Conservation (phyloP, 2,888 invertebrate species). For the Ichneumon xanthorius region DNA sequence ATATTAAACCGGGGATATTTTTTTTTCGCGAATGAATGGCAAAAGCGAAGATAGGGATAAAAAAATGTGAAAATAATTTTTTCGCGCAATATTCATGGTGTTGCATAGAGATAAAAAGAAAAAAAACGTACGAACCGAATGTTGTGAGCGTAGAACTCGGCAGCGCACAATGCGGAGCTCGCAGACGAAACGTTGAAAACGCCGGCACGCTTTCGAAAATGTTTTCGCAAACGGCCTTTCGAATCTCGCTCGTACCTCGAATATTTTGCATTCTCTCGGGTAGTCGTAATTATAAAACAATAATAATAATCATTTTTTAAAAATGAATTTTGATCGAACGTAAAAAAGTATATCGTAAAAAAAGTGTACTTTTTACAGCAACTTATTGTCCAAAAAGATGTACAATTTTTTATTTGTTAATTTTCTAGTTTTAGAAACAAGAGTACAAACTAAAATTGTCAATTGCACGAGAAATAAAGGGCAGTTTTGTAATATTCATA, state of each 20-base stretch:
- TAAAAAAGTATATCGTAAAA: no score
- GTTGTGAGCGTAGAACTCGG: neutral
- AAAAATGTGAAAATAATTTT: neutral
- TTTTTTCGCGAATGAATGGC: neutral
- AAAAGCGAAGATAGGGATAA: neutral
- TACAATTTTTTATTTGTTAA: no score
- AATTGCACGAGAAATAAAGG: no score
- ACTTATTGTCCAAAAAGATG: no score
- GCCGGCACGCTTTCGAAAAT: neutral
- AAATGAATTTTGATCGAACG: slow-evolving; percentile 16
- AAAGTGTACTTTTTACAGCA: no score
- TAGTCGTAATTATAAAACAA: neutral
- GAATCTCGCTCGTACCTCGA: slow-evolving; percentile 3
- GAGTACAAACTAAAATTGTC: no score
- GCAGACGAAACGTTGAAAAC: neutral
- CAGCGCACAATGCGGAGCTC: neutral
- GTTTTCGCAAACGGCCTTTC: neutral
- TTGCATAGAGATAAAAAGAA: neutral
- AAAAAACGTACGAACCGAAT: neutral
- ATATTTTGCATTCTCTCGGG: neutral
- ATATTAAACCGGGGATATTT: neutral
- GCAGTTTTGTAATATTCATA: no score
- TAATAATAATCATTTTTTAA: neutral
- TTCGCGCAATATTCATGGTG: neutral
- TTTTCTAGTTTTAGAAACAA: no score